Conservation (phyloP, 2,797 vertebrate species). For the Chloroceryle inda region DNA sequence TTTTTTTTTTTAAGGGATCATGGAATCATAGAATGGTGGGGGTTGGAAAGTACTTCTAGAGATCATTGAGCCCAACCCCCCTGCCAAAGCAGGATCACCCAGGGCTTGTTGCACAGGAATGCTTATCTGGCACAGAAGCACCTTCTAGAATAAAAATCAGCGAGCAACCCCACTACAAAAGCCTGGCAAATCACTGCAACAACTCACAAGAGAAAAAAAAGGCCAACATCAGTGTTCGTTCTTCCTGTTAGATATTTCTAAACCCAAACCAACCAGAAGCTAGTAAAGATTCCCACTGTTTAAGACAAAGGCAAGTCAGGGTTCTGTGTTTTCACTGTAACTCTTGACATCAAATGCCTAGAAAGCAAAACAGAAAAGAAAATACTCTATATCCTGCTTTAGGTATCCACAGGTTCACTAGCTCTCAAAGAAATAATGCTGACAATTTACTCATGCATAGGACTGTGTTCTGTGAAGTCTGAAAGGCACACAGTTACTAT, state of each 20-base stretch:
- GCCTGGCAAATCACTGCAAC: background rate
- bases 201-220: rapidly evolving
- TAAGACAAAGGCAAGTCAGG: background rate
- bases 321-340: slow-evolving; percentile 11
- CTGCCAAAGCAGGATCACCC: no score
- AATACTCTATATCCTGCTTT: background rate
- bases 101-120: no score
- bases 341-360: slow-evolving; percentile 15
- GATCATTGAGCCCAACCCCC: no score
- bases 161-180: background rate
- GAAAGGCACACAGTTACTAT: background rate
- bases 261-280: slow-evolving; percentile 12
- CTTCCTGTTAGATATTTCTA: background rate
- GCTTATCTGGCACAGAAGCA: background rate
- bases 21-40: no score
- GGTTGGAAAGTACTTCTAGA: no score
- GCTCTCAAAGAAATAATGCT: slow-evolving; percentile 23
- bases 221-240: background rate
- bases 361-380: slow-evolving; percentile 53
- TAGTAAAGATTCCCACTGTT: background rate
- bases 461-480: background rate
- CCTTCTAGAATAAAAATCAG: slow-evolving; percentile 7
- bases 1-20: no score
- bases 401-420: background rate
- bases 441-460: background rate